Evolutionary conservation across 2,888 invertebrate species (phyloP), one percentile per base, ranked within the genome.

Genomic region (Aphrophora alni): DNA sequence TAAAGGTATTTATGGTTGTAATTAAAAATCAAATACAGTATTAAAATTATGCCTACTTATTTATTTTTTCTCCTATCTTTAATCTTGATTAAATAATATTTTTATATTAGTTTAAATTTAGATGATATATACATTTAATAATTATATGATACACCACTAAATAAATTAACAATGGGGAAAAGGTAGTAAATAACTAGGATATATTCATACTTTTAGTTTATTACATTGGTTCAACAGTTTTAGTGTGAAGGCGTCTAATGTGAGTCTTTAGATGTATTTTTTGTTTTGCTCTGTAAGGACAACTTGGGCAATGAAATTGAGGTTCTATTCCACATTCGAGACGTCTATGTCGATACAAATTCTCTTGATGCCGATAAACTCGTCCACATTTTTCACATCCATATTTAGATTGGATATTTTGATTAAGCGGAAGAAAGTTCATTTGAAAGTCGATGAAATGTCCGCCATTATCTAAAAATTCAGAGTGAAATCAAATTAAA

Each of bases 301-400:
- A 88, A 79, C 87, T 86, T 0, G 85, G 84, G 73, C 88, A 88
- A 28, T 85, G 85, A 83, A 87, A 88, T 51, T 87, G 84, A 3
- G 87, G 87, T 33, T 85, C 85, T 82, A 87, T 86, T 28, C 87
- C 87, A 83, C 88, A 89, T 82, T 88, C 88, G 82, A 87, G 87
- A 74, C 85, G 87, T 8, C 86, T 83, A 81, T 89, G 88, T 21
- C 88, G 81, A 78, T 83, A 72, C 17, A 78, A 38, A 25, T 73
- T 78, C 33, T 78, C 78, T 21, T 59, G 51, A 28, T 78, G 72
- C 7, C 51, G 21, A 68, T 73, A 78, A 0, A 38, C 38, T 0
- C 44, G 38, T 17, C 77, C 72, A 25, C 38, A 38, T 17, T 51
- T 69, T 38, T 70, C 70, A 77, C 77, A 77, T 1, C 33, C 26